Conservation (phyloP, 1,140 invertebrate species). For the Plectrocnemia conspersa region DNA sequence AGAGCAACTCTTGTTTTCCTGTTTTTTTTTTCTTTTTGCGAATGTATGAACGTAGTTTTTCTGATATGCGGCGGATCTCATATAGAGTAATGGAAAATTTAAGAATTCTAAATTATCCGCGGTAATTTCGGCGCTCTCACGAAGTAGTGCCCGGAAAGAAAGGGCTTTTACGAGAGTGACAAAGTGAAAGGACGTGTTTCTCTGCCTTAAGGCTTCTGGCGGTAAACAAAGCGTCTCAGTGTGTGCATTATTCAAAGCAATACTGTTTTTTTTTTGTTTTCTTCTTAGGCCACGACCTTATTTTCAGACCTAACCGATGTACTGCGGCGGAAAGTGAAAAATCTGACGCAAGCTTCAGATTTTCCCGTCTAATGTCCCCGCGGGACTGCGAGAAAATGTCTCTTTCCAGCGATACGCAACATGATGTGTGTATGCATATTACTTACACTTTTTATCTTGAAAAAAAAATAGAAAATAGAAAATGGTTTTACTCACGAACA, state of each 20-base stretch:
- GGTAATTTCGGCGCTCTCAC: slow-evolving; percentile 27
- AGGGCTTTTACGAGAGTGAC: slow-evolving; percentile 30
- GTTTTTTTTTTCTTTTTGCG: too few relatives aligned
- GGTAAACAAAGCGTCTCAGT: slow-evolving; percentile 29
- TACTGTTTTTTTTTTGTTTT: slow-evolving; percentile 10
- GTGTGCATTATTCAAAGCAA: slow-evolving; percentile 19
- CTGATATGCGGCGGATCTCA: not conserved
- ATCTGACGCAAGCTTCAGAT: too few relatives aligned
- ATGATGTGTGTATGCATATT: not conserved
- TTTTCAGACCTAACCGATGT: not conserved
- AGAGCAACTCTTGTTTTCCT: too few relatives aligned
- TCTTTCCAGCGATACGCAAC: too few relatives aligned
- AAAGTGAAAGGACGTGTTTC: slow-evolving; percentile 34
- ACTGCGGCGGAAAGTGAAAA: too few relatives aligned
- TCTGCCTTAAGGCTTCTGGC: slow-evolving; percentile 19
- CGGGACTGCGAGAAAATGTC: too few relatives aligned
- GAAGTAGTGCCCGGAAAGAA: slow-evolving; percentile 21
- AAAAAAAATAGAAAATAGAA: not conserved
- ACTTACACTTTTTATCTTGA: not conserved
- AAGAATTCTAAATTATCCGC: slow-evolving; percentile 35
- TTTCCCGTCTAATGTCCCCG: not conserved
- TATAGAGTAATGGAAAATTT: slow-evolving; percentile 11
- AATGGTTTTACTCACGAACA: slow-evolving; percentile 62
- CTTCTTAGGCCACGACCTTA: not conserved
- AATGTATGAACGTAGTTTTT: too few relatives aligned